Conservation (phyloP, 2,888 invertebrate species). For the Rhogogaster chlorosoma region DNA sequence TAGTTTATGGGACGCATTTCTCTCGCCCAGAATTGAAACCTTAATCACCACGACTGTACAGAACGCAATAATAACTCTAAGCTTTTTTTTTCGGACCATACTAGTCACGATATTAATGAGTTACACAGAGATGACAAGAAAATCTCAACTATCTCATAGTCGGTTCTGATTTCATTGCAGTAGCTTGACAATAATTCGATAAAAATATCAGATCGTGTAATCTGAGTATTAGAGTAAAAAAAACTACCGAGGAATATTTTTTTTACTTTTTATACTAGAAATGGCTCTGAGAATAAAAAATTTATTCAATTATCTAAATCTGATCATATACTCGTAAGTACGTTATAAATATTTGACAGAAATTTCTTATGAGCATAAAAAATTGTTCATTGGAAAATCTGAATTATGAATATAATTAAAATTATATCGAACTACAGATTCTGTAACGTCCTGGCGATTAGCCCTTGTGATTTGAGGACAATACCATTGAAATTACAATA, state of each 20-base stretch:
- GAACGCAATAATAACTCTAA: neutral
- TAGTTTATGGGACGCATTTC: neutral
- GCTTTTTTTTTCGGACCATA: neutral
- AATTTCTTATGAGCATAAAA: neutral
- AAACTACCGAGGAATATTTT: neutral
- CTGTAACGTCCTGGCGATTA: neutral
- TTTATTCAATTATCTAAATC: neutral
- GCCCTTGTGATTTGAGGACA: neutral
- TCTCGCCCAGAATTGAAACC: neutral
- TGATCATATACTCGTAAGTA: conserved; percentile 1
- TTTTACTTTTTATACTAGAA: neutral
- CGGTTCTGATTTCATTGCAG: neutral
- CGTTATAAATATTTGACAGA: neutral
- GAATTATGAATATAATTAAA: too few species aligned
- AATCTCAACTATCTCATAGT: neutral
- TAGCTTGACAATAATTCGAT: neutral
- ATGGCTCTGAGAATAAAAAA: neutral
- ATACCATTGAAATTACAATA: neutral
- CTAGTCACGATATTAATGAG: conserved; percentile 17
- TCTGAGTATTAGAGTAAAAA: neutral
- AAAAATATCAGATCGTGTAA: neutral
- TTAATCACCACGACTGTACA: neutral
- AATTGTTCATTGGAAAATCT: neutral
- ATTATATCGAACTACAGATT: neutral
- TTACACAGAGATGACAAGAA: conserved; percentile 20